These are phyloP conservation scores for Macrostomum lignano DNA, from an alignment of 1,140 invertebrate genomes.

Conservation along the genomic window DNA sequence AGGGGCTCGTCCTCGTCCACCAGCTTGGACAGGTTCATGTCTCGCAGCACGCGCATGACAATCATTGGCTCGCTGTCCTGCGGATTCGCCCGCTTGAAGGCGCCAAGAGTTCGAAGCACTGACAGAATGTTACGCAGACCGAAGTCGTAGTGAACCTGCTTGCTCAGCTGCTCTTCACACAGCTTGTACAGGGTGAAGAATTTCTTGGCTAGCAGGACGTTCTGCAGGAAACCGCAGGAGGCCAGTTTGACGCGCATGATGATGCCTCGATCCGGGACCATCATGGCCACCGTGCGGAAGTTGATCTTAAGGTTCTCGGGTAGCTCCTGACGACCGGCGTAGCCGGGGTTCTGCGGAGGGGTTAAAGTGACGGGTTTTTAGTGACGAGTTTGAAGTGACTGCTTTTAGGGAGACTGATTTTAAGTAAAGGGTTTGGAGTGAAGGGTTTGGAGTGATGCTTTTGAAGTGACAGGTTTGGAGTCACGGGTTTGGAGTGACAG, in stretches of 20 bases:
- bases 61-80: constrained; percentile 74
- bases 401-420: no score
- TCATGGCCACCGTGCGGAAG: constrained; percentile 89
- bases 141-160: constrained; percentile 92
- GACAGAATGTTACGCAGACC: constrained; percentile 77
- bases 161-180: constrained; percentile 81
- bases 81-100: constrained; percentile 57
- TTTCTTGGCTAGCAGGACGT: constrained; percentile 68
- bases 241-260: constrained; percentile 83
- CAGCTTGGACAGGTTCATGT: constrained; percentile 88
- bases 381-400: no score
- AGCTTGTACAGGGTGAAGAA: constrained; percentile 85
- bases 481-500: no score
- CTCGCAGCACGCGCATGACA: constrained; percentile 79
- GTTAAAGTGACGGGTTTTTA: no score
- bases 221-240: constrained; percentile 75
- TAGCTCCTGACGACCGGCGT: constrained; percentile 75
- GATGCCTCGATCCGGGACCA: constrained; percentile 85
- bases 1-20: constrained; percentile 86
- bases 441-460: no score
- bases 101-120: constrained; percentile 60
- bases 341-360: constrained; percentile 68
- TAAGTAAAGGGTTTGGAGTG: no score
- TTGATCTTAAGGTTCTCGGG: constrained; percentile 92
- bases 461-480: no score